Evolutionary conservation across 2,113 vertebrate genomes (phyloP).

Genomic region (Pantherophis guttatus): DNA sequence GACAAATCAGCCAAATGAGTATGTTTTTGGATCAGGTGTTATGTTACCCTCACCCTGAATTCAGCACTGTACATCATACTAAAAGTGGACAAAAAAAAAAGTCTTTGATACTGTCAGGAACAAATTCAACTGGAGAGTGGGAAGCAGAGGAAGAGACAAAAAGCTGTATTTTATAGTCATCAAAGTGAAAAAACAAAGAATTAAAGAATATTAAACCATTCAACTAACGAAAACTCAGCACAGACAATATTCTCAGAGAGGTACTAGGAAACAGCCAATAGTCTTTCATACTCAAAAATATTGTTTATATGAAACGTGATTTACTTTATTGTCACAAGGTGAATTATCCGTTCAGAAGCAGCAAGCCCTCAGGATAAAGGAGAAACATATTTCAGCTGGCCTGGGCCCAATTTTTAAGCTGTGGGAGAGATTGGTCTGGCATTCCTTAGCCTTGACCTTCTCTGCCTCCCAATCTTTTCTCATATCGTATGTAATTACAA

Average conservation of each 20-base stretch:
- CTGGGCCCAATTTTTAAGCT: background rate
- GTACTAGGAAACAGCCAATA: background rate
- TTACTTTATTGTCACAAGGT: background rate
- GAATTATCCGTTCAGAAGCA: background rate
- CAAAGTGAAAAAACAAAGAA: background rate
- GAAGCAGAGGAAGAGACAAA: background rate
- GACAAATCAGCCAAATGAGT: background rate
- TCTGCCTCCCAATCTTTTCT: background rate
- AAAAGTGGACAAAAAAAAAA: background rate
- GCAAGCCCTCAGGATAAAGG: background rate
- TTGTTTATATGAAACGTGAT: background rate
- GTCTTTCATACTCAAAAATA: background rate
- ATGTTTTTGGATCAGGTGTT: background rate
- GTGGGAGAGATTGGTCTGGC: accelerated
- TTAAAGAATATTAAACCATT: background rate
- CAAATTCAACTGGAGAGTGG: background rate
- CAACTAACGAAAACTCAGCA: background rate
- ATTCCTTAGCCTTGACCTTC: background rate
- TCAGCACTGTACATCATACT: background rate
- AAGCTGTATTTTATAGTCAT: background rate
- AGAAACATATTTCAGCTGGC: background rate
- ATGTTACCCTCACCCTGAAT: background rate
- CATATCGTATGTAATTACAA: background rate
- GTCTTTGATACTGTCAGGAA: background rate
- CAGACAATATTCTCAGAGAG: background rate